phyloP scores from a whole-genome alignment of 2,888 invertebrate species.

The Philereme vetulata region DNA sequence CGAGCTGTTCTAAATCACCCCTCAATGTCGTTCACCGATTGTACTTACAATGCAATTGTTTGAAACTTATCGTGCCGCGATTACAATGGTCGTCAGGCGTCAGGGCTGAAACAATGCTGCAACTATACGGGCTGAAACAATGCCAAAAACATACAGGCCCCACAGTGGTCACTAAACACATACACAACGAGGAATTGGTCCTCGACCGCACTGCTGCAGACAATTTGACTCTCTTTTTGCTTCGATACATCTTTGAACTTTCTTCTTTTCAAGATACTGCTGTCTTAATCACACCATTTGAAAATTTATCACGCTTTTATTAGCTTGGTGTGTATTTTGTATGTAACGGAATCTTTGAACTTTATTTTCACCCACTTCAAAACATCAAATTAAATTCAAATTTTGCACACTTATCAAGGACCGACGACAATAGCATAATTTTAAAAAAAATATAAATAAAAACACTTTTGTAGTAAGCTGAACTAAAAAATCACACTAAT shows the following conservation, averaged over 20 bases:
- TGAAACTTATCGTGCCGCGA: background rate
- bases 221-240: background rate
- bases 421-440: too few species aligned
- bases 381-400: too few species aligned
- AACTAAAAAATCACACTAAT: too few species aligned
- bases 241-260: background rate
- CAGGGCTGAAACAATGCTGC: slow-evolving; percentile 2
- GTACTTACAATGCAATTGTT: background rate
- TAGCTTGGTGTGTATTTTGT: too few species aligned
- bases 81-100: background rate
- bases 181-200: background rate
- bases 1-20: background rate
- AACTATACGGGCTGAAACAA: background rate
- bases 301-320: too few species aligned
- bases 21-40: background rate
- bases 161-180: background rate
- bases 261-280: too few species aligned
- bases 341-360: too few species aligned
- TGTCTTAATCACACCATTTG: too few species aligned
- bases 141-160: background rate
- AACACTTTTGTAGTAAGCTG: too few species aligned
- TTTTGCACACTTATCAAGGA: too few species aligned
- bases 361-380: too few species aligned
- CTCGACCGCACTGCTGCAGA: background rate
- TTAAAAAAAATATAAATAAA: too few species aligned